Base-by-base conservation (phyloP, 2,888 invertebrate species). In the Eupithecia vulgata region DNA sequence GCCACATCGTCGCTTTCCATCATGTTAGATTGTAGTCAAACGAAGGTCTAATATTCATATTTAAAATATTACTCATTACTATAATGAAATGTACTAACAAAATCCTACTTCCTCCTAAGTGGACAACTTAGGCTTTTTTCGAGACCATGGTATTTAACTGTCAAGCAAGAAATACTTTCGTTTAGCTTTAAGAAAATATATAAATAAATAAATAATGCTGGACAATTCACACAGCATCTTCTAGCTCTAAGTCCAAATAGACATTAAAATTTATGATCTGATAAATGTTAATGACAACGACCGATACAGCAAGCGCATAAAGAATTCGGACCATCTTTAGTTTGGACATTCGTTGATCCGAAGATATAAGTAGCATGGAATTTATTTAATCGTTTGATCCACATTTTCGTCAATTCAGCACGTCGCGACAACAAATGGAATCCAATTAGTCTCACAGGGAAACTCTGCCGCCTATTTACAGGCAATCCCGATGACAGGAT, bases 381-480 rank as follows among this genome's bases (percentile, higher is more conserved):
- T 65, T 65, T 40, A 40, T 6, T 15, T 65, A 40, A 65, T 65
- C 65, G 65, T 21, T 34, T 67, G 35, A 45, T 59, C 45, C 59
- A 57, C 13, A 70, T 35, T 61, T 64, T 70, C 42, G 52, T 57
- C 67, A 71, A 61, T 42, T 71, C 42, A 66, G 66, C 67, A 61
- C 64, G 64, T 64, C 64, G 64, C 15, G 40, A 70, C 48, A 66
- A 70, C 52, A 48, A 65, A 72, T 65, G 72, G 59, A 65, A 70
- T 72, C 72, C 75, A 75, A 72, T 72, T 75, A 70, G 70, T 73
- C 67, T 68, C 40, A 34, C 68, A 30, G 68, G 52, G 52, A 35
- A 72, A 75, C 72, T 75, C 68, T 65, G 62, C 21, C 59, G 67
- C 64, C 70, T 69, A 68, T 70, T 67, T 74, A 68, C 70, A 75